Conservation (phyloP, 2,888 invertebrate genomes). For the Andrena flavipes region DNA sequence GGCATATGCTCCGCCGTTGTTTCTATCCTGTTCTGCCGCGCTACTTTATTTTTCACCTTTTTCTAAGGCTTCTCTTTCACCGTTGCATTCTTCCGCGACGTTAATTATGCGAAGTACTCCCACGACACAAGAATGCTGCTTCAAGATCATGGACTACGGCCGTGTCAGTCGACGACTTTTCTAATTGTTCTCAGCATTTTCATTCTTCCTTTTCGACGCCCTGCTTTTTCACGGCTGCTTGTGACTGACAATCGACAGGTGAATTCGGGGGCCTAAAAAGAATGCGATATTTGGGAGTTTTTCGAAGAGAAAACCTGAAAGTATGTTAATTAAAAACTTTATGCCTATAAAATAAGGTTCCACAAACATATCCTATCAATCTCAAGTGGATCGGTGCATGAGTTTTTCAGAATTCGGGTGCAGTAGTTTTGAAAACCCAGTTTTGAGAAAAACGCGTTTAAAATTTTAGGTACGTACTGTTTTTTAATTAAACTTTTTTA, state of each 20-base stretch:
- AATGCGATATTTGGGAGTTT: too few species aligned
- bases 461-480: too few species aligned
- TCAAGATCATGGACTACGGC: constrained; percentile 74
- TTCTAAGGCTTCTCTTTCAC: constrained; percentile 55
- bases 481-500: too few species aligned
- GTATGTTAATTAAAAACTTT: too few species aligned
- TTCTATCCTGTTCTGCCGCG: constrained; percentile 21
- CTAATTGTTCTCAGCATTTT: constrained; percentile 69
- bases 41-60: constrained; percentile 15
- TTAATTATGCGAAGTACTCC: constrained; percentile 80
- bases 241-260: not conserved
- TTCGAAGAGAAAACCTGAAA: too few species aligned
- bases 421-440: too few species aligned
- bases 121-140: constrained; percentile 73
- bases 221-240: not conserved
- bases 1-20: not conserved
- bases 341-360: too few species aligned
- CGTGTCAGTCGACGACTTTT: constrained; percentile 66
- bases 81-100: constrained; percentile 72
- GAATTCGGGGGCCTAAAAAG: not conserved
- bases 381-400: too few species aligned
- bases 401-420: too few species aligned
- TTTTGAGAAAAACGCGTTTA: too few species aligned
- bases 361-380: too few species aligned
- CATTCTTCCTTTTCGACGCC: constrained; percentile 46